Base-by-base conservation (phyloP, 92 coral and sea anemone species). In the Actinostola sp. region DNA sequence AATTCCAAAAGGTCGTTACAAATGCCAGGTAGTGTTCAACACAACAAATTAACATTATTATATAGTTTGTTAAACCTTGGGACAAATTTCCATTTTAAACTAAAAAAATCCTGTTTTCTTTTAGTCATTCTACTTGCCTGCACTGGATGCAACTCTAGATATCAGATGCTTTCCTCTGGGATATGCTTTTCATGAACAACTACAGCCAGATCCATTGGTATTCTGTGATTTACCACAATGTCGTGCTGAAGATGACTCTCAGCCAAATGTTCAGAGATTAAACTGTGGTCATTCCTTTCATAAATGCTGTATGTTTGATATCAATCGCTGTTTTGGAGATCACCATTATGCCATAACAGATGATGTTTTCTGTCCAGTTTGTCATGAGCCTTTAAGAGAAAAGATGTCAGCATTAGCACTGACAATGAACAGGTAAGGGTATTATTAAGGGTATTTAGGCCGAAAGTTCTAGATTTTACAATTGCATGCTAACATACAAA, bases 241-340 rank as follows among this genome's bases (percentile, higher is more conserved):
- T 17, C 27, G 6, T 6, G 49, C 44, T 2, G 78, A 50, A 1
- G 46, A 57, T 16, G 53, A 56, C 38, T 46, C 53, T 17, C 66
- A 56, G 33, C 67, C 63, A 14, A 33, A 33, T 48, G 33, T 56
- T 11, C 38, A 50, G 21, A 17, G 48, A 20, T 54, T 57, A 33
- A 72, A 36, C 60, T 73, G 79, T 62, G 70, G 79, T 45, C 79
- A 73, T 33, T 73, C 79, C 16, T 73, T 73, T 35, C 79, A 73
- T 19, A 60, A 31, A 7, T 28, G 38, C 29, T 63, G 69, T 27
- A 11, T 63, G 51, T 0, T 36, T 25, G 0, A 21, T 0, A 8
- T 0, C 14, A 39, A 63, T 28, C 51, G 4, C 29, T 0, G 7
- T 0, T 39, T 0, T 0, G 48, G 51, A 13, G 69, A 38, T 29